A percentile compares a stretch with the other conserved stretches of the same genome.
These are phyloP conservation scores for Pelmatolapia mariae DNA, from an alignment of 2,113 vertebrate genomes.

Conservation along the genomic window DNA sequence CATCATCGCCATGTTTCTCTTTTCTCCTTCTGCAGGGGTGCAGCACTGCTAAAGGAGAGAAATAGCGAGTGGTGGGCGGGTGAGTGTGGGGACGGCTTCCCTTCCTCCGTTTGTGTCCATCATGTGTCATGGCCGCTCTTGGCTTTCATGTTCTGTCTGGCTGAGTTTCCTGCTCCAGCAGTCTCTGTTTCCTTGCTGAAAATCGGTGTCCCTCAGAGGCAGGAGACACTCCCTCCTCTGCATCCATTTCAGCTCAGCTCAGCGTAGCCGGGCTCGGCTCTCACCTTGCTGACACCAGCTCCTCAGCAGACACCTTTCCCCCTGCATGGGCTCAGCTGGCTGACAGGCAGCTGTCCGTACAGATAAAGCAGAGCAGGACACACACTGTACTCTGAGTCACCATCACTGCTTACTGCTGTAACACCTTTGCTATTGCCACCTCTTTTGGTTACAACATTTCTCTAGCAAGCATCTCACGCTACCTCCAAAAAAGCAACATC, in stretches of 20 bases:
- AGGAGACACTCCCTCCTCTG: slow-evolving; percentile 35
- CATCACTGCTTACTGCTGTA: slow-evolving; percentile 27
- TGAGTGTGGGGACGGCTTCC: slow-evolving; percentile 7
- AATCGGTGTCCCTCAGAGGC: slow-evolving; percentile 67
- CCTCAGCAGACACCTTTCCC: slow-evolving; percentile 47
- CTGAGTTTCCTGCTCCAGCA: slow-evolving; percentile 70
- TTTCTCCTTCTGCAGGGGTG: not conserved
- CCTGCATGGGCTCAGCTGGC: slow-evolving; percentile 57
- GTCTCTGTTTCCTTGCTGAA: slow-evolving; percentile 53
- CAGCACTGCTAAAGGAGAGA: slow-evolving; percentile 13
- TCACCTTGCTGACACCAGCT: slow-evolving; percentile 59
- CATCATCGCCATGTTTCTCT: not conserved
- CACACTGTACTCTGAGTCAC: slow-evolving; percentile 36
- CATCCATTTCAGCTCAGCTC: slow-evolving; percentile 56
- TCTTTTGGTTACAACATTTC: not conserved
- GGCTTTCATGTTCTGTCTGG: slow-evolving; percentile 72
- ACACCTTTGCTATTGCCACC: slow-evolving; percentile 29
- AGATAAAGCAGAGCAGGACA: slow-evolving; percentile 36
- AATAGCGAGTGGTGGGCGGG: not conserved
- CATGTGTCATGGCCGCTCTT: slow-evolving; percentile 70
- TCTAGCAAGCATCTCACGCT: not conserved
- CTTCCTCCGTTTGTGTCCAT: slow-evolving; percentile 63
- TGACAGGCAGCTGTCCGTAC: slow-evolving; percentile 67
- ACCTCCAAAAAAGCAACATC: not conserved
- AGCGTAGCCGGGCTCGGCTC: slow-evolving; percentile 26